Evolutionary conservation across 2,113 vertebrate genomes (phyloP), one percentile per base, ranked within the genome.

Genomic region (Bagarius yarrelli): DNA sequence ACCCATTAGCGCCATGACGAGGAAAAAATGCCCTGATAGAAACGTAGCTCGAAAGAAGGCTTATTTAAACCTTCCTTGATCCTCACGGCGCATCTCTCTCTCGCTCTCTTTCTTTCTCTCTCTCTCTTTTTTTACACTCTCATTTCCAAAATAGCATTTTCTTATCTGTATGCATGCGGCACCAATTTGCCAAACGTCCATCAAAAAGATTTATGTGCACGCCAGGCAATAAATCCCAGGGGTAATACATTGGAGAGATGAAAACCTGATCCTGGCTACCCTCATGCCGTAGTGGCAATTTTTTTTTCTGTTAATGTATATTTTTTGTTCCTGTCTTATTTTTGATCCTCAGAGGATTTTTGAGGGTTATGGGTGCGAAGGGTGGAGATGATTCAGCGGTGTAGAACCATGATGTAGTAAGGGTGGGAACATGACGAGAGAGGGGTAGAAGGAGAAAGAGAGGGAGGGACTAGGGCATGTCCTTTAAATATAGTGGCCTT

Each of bases 191-290:
- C 52, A 69, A 86, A 84, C 86, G 86, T 89, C 87, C 86, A 85
- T 90, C 89, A 89, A 56, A 71, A 81, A 90, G 85, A 91, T 93
- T 90, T 90, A 91, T 90, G 80, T 61, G 69, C 63, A 83, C 25
- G 80, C 81, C 76, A 64, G n/a, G 84, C 80, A 56, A 74, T 84
- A 85, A 60, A 76, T 81, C 79, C 79, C 52, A 40, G 78, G 11
- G 79, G 69, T 74, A 69, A 71, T 66, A 84, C 79, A 85, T 81
- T 86, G 84, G 80, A 78, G 83, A 82, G 80, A 88, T 83, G 71
- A 87, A 76, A 78, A 80, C 81, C 56, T 50, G 32, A 64, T 78
- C 72, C 76, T 71, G 52, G 63, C 57, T 78, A 71, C 64, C 27
- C 75, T 77, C 64, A 53, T 52, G 47, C 61, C 64, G 50, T 34